Conservation (phyloP, 2,888 invertebrate species). For the Fragum sueziense region DNA sequence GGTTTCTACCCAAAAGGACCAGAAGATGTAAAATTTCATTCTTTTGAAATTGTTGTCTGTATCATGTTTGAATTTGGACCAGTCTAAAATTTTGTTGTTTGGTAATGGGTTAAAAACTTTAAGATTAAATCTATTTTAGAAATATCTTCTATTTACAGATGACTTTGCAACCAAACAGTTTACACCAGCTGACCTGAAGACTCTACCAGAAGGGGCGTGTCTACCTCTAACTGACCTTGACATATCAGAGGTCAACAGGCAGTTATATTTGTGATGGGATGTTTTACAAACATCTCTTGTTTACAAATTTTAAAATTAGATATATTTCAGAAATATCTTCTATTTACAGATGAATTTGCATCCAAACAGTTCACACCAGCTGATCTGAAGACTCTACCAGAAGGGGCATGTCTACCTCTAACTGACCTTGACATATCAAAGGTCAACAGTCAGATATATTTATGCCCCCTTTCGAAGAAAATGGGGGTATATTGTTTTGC, state of each 20-base stretch:
- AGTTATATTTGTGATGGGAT: constrained; percentile 66
- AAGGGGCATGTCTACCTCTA: constrained; percentile 76
- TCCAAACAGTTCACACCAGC: constrained; percentile 60
- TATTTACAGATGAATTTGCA: constrained; percentile 69
- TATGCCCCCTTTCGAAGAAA: too few relatives aligned
- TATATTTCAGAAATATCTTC: too few relatives aligned
- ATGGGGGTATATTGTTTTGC: too few relatives aligned
- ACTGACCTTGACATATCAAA: constrained; percentile 78
- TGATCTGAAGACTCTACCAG: constrained; percentile 25
- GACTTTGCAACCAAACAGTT: constrained; percentile 53
- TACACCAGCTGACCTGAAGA: constrained; percentile 56
- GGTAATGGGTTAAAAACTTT: too few relatives aligned
- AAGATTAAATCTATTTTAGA: too few relatives aligned
- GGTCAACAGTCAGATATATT: constrained; percentile 72
- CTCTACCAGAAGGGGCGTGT: constrained; percentile 65
- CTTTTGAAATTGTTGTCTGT: too few relatives aligned
- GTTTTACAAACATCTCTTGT: too few relatives aligned
- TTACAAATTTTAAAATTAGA: too few relatives aligned
- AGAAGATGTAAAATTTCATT: too few relatives aligned
- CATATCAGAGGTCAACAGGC: constrained; percentile 75
- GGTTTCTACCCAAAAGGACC: not conserved
- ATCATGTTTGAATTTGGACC: too few relatives aligned
- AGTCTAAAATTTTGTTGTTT: too few relatives aligned
- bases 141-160: too few relatives aligned
- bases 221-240: constrained; percentile 79